phyloP scores from a whole-genome alignment of 2,113 vertebrate species.

The Carassius auratus region DNA sequence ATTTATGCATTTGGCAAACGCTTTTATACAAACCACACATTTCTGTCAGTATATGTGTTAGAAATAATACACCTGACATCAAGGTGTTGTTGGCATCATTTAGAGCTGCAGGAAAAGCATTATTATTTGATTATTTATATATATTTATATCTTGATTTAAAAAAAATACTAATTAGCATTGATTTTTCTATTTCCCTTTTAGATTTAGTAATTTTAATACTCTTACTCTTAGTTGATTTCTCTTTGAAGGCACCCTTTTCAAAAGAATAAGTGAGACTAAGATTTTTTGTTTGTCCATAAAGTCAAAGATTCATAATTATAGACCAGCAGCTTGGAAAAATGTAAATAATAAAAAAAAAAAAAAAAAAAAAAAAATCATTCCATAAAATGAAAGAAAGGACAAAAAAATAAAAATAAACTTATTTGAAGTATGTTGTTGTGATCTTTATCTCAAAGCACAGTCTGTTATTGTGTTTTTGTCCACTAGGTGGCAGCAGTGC shows the following conservation, averaged over 20 bases:
- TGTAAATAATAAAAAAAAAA: background rate
- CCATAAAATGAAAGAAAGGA: too few relatives aligned
- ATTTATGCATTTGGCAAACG: background rate
- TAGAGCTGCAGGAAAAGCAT: background rate
- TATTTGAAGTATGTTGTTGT: too few relatives aligned
- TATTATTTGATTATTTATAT: background rate
- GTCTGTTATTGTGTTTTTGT: too few relatives aligned
- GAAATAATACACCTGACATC: background rate
- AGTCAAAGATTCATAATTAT: background rate
- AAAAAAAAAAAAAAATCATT: background rate
- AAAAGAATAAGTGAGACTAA: background rate
- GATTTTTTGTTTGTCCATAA: background rate
- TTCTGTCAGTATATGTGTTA: background rate
- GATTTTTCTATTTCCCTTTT: too few relatives aligned
- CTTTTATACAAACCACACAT: background rate
- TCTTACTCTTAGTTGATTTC: too few relatives aligned
- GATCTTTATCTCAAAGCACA: too few relatives aligned
- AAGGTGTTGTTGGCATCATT: background rate
- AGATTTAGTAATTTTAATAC: too few relatives aligned
- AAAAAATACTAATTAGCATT: too few relatives aligned
- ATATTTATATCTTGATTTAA: background rate
- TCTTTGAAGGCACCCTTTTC: too few relatives aligned
- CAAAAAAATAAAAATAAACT: too few relatives aligned
- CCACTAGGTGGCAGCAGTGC: too few relatives aligned
- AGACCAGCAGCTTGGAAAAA: background rate